phyloP scores from a whole-genome alignment of 2,797 vertebrate genomes.

The Rhyacichthys aspro region DNA sequence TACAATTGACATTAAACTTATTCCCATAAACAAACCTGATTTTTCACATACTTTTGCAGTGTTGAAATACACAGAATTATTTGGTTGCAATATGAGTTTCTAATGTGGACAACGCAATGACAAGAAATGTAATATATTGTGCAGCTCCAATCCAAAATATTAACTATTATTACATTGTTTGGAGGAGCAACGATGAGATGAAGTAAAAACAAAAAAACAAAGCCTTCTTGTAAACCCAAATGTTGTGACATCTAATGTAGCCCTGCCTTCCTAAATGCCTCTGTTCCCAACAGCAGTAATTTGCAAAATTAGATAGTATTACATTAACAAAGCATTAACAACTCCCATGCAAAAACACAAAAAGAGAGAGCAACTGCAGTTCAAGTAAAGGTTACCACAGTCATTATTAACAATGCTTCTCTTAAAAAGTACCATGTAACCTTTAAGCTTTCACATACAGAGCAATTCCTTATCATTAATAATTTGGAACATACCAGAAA shows the following conservation, averaged over 20 bases:
- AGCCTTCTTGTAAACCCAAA: constrained; percentile 3
- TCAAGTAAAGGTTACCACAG: constrained; percentile 10
- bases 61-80: too few species aligned
- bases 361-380: neutral
- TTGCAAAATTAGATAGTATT: constrained; percentile 11
- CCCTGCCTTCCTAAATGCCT: neutral
- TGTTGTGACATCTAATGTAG: neutral
- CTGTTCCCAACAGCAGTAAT: neutral
- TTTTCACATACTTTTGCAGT: too few species aligned
- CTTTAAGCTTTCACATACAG: constrained; percentile 6
- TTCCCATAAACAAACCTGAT: too few species aligned
- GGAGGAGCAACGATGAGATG: too few species aligned
- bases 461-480: neutral
- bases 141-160: too few species aligned
- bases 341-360: neutral
- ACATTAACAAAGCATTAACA: constrained; percentile 14
- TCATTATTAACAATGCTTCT: neutral
- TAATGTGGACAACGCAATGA: too few species aligned
- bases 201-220: neutral
- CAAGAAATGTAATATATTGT: too few species aligned
- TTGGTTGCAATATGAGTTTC: too few species aligned
- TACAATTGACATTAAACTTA: too few species aligned
- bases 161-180: too few species aligned
- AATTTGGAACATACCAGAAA: neutral
- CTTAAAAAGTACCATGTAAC: constrained; percentile 1